Percentiles rank a stretch among this genome's conserved stretches.
phyloP scores from a whole-genome alignment of 1,140 invertebrate genomes.

The Gonatopus flavifemur region DNA sequence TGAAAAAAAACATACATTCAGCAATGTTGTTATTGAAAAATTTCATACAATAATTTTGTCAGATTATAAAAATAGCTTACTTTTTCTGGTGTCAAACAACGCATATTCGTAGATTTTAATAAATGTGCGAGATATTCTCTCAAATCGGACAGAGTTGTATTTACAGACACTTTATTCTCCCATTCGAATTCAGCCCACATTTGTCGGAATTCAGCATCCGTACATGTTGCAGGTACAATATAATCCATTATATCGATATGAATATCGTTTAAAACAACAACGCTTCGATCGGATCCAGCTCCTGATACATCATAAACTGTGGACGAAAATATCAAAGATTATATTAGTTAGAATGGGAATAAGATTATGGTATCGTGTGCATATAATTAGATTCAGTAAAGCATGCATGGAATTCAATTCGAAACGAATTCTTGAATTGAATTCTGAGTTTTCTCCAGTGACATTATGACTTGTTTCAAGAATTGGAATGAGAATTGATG shows the following conservation, averaged over 20 bases:
- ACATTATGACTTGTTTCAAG: too few species aligned
- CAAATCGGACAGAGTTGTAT: conserved; percentile 91
- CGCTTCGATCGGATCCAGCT: conserved; percentile 90
- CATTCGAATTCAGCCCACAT: conserved; percentile 99
- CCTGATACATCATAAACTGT: conserved; percentile 93
- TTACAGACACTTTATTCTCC: conserved; percentile 99
- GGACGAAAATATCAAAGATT: too few species aligned
- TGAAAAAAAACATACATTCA: conserved; percentile 14
- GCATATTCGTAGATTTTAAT: conserved; percentile 97
- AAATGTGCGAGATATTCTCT: conserved; percentile 92
- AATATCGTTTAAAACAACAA: conserved; percentile 98
- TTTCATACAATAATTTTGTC: too few species aligned
- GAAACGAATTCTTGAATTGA: too few species aligned
- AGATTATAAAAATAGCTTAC: conserved; percentile 49
- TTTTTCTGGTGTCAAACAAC: conserved; percentile 95
- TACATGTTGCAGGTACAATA: conserved; percentile 95
- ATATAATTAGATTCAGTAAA: too few species aligned
- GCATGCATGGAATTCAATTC: too few species aligned
- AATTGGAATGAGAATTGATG: too few species aligned
- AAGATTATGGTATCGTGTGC: too few species aligned
- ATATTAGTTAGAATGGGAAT: too few species aligned
- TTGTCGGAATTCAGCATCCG: conserved; percentile 92
- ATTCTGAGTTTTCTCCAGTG: too few species aligned
- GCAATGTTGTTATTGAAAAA: too few species aligned
- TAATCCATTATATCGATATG: conserved; percentile 99